phyloP scores from a whole-genome alignment of 2,888 invertebrate species.

The Drosophila nr. fundita region DNA sequence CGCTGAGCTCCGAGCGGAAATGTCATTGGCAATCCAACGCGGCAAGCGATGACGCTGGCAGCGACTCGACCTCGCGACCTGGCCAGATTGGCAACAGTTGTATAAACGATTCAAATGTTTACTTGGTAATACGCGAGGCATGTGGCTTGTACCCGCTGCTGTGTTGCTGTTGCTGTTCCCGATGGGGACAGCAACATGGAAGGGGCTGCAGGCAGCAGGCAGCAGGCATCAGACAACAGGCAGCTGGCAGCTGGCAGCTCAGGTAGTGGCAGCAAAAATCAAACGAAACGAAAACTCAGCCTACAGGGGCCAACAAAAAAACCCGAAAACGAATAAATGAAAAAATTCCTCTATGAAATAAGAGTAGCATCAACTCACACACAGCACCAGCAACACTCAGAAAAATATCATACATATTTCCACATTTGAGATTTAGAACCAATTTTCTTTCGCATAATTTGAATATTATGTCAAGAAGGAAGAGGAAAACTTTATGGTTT shows the following conservation, averaged over 20 bases:
- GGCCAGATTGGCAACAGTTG: constrained; percentile 77
- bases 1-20: constrained; percentile 50
- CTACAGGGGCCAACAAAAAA: constrained; percentile 48
- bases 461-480: neutral
- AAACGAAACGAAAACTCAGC: constrained; percentile 52
- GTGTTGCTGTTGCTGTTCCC: constrained; percentile 3
- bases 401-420: neutral
- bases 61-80: constrained; percentile 24
- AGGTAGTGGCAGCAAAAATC: constrained; percentile 51
- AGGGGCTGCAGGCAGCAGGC: constrained; percentile 10
- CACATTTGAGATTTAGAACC: neutral
- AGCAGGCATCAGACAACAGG: constrained; percentile 24
- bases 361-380: constrained; percentile 33
- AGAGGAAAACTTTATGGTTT: neutral
- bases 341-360: constrained; percentile 57
- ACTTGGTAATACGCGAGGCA: constrained; percentile 67
- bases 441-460: neutral
- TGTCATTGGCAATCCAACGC: constrained; percentile 64
- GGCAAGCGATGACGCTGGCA: constrained; percentile 26
- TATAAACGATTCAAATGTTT: constrained; percentile 76
- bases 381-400: constrained; percentile 17
- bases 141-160: constrained; percentile 28
- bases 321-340: constrained; percentile 67
- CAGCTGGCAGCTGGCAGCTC: constrained; percentile 13
- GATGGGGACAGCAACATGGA: constrained; percentile 7